Evolutionary conservation across 2,113 vertebrate species (phyloP), one percentile per base, ranked within the genome.

Genomic region (Ornithorhynchus anatinus): DNA sequence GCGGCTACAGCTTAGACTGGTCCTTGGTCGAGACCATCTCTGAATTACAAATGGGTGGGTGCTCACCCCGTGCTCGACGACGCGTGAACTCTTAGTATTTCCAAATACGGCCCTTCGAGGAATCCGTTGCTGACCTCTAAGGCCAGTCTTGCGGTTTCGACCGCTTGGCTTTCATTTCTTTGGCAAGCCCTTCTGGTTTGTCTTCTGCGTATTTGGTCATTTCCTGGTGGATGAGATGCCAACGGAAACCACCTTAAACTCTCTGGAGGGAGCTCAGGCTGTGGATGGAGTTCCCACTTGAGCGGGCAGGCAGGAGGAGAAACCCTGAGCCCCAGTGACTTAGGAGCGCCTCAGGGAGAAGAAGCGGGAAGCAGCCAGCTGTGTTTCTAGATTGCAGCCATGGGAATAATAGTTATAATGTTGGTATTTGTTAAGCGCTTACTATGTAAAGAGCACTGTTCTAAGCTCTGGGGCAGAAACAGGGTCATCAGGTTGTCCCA

Each of bases 41-140:
- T 16, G 98, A 99, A 85, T 93, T 99, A 59, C 96, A 98, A 85
- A 99, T 99, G 98, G 98, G 98, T 99, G 72, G 90, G 94, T 85
- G 59, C 66, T 8, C n/a, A n/a, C n/a, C n/a, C n/a, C 4, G 40
- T 53, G 40, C 16, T 72, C 36, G 39, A 59, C 72, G n/a, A 50
- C 71, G 33, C 15, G 43, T 57, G 7, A 56, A n/a, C 54, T 69
- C 33, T 85, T 0, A 75, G 19, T 68, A 32, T n/a, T n/a, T n/a
- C n/a, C n/a, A n/a, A n/a, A 52, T 72, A 1, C 33, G 29, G 44
- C 36, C 23, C 38, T 2, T 53, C 36, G 19, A 57, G 54, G 72
- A 40, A 19, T 17, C 29, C 31, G 15, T 20, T 58, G 8, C n/a
- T n/a, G n/a, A n/a, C n/a, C n/a, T n/a, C n/a, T n/a, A n/a, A n/a